Base-by-base conservation (phyloP, 2,888 invertebrate species). In the Andricus quercusramuli region DNA sequence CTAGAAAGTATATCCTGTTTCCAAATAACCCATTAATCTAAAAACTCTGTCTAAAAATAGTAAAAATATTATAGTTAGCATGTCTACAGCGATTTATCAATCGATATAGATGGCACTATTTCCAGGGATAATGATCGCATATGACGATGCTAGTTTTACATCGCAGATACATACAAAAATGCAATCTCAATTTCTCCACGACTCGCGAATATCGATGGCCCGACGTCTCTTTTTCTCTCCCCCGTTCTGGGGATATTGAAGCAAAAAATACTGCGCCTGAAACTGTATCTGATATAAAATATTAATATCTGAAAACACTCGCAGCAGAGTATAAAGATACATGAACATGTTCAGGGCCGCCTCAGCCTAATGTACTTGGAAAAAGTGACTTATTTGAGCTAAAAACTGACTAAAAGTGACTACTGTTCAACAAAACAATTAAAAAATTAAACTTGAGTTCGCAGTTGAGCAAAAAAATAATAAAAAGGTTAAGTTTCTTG, bases 91-190 rank as follows among this genome's bases (percentile, higher is more conserved):
- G 29, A 64, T 64, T 29, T 64, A 29, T 29, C 29, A 29, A 64
- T 64, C 25, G 29, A 64, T 64, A 64, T 6, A 64, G 8, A 15
- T 13, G 15, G 64, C 64, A 64, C 15, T 64, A 64, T 64, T 64
- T 64, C 64, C 6, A 29, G 29, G 29, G 64, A 64, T 64, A 64
- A 64, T 64, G 29, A 29, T 64, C 25, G 29, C 5, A 29, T 29
- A 64, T 17, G 64, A 64, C 64, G 64, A 64, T 64, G 64, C 29
- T 64, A 25, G 64, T 64, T 64, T 25, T 64, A 64, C 29, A 64
- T 59, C 9, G 59, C 22, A 59, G 59, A 22, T 22, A 59, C 59
- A 22, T 22, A 59, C 59, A 11, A 59, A 59, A 64, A 64, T 64
- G 64, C 64, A 64, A 64, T 64, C 64, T 64, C 29, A 64, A 64